These are phyloP conservation scores for Microtus pennsylvanicus DNA, from an alignment of 2,113 vertebrate species.

Conservation along the genomic window DNA sequence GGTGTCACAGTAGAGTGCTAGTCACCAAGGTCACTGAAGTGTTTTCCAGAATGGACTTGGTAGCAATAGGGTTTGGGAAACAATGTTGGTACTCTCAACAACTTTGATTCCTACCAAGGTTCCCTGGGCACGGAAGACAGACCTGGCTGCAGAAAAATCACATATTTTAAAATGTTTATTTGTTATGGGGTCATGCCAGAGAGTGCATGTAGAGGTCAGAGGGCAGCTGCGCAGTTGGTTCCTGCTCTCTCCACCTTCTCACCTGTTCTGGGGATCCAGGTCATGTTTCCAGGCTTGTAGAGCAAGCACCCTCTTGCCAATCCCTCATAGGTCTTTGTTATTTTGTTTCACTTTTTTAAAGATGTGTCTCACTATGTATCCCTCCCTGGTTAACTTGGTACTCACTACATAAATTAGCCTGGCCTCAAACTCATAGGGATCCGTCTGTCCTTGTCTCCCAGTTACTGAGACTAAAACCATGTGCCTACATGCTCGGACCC, in stretches of 20 bases:
- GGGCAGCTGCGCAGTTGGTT: neutral
- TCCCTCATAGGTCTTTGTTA: neutral
- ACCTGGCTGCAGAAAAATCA: conserved; percentile 5
- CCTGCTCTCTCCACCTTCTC: neutral
- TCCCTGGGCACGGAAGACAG: conserved; percentile 27
- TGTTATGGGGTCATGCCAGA: neutral
- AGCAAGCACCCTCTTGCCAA: neutral
- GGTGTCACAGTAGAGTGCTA: conserved; percentile 6
- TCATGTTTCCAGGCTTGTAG: neutral
- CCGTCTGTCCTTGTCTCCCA: neutral
- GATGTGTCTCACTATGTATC: neutral
- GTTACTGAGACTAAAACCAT: neutral
- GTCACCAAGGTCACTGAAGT: conserved; percentile 52
- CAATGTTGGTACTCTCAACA: neutral
- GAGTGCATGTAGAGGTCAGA: neutral
- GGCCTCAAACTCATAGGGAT: neutral
- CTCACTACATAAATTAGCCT: neutral
- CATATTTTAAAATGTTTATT: neutral
- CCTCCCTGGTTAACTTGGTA: neutral
- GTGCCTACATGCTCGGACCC: neutral
- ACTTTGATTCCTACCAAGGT: neutral
- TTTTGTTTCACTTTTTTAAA: neutral
- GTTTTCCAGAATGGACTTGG: neutral
- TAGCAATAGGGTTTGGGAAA: conserved; percentile 29
- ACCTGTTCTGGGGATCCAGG: neutral